Evolutionary conservation across 2,113 vertebrate genomes (phyloP).

Genomic region (Gadus macrocephalus): DNA sequence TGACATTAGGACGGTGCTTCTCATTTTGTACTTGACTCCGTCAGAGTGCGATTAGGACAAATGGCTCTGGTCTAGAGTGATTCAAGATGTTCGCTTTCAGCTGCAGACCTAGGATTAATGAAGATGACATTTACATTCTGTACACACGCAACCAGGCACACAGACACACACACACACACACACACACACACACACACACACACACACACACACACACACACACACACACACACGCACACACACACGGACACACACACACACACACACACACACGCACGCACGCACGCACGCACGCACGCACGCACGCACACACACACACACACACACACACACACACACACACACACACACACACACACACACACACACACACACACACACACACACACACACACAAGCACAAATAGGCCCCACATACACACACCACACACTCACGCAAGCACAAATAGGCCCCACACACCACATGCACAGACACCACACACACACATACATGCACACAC

Average conservation of each 20-base stretch:
- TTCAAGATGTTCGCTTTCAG: too few relatives aligned
- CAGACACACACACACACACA: constrained; percentile 23
- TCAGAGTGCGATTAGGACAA: too few relatives aligned
- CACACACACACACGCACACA: constrained; percentile 33
- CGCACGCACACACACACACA: constrained; percentile 20
- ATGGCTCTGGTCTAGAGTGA: too few relatives aligned
- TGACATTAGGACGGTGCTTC: too few relatives aligned
- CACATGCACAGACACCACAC: constrained; percentile 13
- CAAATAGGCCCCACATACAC: not conserved
- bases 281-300: constrained; percentile 2
- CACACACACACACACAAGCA: constrained; percentile 3
- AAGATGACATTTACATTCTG: too few relatives aligned
- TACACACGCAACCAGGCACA: not conserved
- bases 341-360: constrained; percentile 24
- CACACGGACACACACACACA: too few relatives aligned
- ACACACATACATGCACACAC: not conserved
- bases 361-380: constrained; percentile 10
- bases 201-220: not conserved
- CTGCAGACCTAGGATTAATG: too few relatives aligned
- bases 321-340: too few relatives aligned
- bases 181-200: constrained; percentile 7
- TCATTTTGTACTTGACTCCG: too few relatives aligned
- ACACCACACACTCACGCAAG: constrained; percentile 26
- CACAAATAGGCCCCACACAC: too few relatives aligned
- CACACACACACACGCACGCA: constrained; percentile 23